Base-by-base conservation (phyloP, 1,140 invertebrate genomes). In the Trichonephila clavata region DNA sequence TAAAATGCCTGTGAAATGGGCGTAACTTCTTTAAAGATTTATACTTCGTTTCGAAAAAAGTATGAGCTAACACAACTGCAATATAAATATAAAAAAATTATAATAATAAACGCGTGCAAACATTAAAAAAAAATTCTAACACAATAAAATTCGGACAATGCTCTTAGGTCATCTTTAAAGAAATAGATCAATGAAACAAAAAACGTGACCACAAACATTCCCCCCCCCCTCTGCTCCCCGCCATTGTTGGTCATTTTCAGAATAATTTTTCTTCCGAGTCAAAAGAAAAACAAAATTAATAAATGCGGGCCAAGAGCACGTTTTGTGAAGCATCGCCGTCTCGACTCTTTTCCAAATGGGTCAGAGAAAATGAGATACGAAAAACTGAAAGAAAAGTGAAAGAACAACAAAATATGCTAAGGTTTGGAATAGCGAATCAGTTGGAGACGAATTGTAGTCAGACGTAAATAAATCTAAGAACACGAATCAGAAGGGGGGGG, bases 101-200 rank as follows among this genome's bases (percentile, higher is more conserved):
- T 2, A 77, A 32, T 39, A 39, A 77, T 39, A 77, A 39, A 39
- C 7, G 27, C 71, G 32, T 18, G 27, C 27, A 77, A 77, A 77
- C 27, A 77, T 32, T 65, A 14, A 65, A 71, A 71, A 77, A 18
- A 77, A 77, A 32, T 18, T 32, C 68, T 32, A 1, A 32, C 32
- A 77, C 71, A 77, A 77, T 77, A 77, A 77, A 77, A 77, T 77
- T 32, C 71, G 71, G 27, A 77, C 71, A 77, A 77, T 77, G 71
- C 71, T 77, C 27, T 77, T 77, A 39, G 71, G 71, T 77, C 71
- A 77, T 77, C 71, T 77, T 39, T 18, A 32, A 77, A 77, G 71
- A 77, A 77, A 77, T 77, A 39, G 71, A 77, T 77, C 71, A 77
- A 77, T 77, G 71, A 77, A 77, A 39, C 71, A 77, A 77, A 21